Evolutionary conservation across 2,888 invertebrate species (phyloP), one percentile per base, ranked within the genome.

Genomic region (Itoplectis maculator): DNA sequence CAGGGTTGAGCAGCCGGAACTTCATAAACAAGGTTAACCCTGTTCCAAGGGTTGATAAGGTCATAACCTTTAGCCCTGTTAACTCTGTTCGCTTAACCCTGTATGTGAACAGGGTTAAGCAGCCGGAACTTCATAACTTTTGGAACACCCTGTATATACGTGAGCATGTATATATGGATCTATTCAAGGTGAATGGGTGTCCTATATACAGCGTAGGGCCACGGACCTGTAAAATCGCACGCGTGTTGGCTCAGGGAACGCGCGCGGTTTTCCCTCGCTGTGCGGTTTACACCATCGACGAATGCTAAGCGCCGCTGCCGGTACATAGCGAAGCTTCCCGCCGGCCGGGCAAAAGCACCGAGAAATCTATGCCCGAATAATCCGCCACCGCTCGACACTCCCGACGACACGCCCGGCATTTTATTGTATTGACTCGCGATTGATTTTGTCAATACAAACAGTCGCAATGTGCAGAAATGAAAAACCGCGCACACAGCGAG

Each of bases 221-320:
- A n/a, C n/a, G n/a, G n/a, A n/a, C n/a, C n/a, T 54, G 61, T 35
- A 70, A 80, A 80, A 75, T 70, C 23, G 69, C 51, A 56, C 35
- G 49, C 59, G 75, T 80, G 80, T 75, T 65, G 51, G 69, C 63
- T 56, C 35, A 68, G 63, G 37, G 63, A 70, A 80, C n/a, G n/a
- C n/a, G 65, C 75, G 80, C 65, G 80, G 75, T 65, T 56, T 74
- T 63, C 65, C 47, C 20, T 18, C n/a, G 54, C 13, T 29, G 13
- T 45, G 40, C 37, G 56, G 54, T 69, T 69, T 63, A 45, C 69
- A 54, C 45, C 42, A 75, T 54, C 61, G 63, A 75, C 37, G 63
- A 63, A 54, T 37, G 56, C 29, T 35, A n/a, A 51, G 20, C n/a
- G n/a, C n/a, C n/a, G n/a, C n/a, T 20, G 37, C 20, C 61, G 13